A percentile compares a stretch with the other conserved stretches of the same genome.
Evolutionary conservation across 1,140 invertebrate genomes (phyloP).

Genomic region (Drosophila pachea): DNA sequence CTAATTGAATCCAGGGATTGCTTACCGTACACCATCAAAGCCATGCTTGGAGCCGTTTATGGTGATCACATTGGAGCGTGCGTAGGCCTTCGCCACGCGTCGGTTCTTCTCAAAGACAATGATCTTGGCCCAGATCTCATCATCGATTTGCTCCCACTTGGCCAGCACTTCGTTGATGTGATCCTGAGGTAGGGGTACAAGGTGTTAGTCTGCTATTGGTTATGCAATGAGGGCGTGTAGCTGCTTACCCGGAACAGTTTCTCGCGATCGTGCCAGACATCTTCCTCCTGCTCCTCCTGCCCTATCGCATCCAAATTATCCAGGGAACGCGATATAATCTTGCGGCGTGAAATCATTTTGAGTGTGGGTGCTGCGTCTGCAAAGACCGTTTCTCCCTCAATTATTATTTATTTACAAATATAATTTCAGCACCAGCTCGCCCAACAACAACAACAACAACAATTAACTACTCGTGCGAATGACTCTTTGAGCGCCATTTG

Average conservation of each 20-base stretch:
- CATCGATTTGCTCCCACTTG: slow-evolving; percentile 98
- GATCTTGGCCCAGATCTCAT: slow-evolving; percentile 98
- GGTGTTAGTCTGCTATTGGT: neutral
- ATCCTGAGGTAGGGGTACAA: slow-evolving; percentile 83
- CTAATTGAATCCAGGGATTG: slow-evolving; percentile 6
- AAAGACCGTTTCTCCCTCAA: slow-evolving; percentile 50
- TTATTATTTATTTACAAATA: slow-evolving; percentile 44
- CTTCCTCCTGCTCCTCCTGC: slow-evolving; percentile 89
- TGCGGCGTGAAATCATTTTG: slow-evolving; percentile 91
- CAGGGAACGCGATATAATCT: slow-evolving; percentile 93
- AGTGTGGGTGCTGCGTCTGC: slow-evolving; percentile 45
- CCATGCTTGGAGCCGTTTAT: slow-evolving; percentile 96
- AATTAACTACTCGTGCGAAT: slow-evolving; percentile 46
- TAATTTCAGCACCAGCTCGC: slow-evolving; percentile 33
- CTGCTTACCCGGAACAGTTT: slow-evolving; percentile 92
- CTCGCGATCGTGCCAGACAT: slow-evolving; percentile 96
- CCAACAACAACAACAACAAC: slow-evolving; percentile 8
- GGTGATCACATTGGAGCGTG: slow-evolving; percentile 93
- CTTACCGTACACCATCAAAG: slow-evolving; percentile 95
- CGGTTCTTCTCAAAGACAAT: slow-evolving; percentile 96
- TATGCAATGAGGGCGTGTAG: no score
- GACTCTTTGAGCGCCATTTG: slow-evolving; percentile 40
- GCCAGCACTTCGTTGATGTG: slow-evolving; percentile 97
- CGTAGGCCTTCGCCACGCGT: slow-evolving; percentile 96
- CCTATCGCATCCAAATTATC: slow-evolving; percentile 90